These are phyloP conservation scores for Antitype chi DNA, from an alignment of 2,888 invertebrate species.

Conservation along the genomic window DNA sequence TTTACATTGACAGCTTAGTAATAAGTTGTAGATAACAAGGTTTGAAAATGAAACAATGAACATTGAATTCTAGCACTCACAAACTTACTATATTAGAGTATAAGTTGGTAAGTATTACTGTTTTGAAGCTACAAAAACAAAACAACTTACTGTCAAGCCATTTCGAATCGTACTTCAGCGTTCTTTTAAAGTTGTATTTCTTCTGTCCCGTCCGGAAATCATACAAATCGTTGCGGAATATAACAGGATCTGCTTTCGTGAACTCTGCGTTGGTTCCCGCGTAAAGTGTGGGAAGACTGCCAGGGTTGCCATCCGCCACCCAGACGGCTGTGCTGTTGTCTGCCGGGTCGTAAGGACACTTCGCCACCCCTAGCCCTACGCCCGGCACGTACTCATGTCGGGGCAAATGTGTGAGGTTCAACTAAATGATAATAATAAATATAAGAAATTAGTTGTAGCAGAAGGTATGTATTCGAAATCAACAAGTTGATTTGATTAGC, in stretches of 20 bases:
- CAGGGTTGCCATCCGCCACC: slow-evolving; percentile 93
- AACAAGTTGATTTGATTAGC: too few relatives aligned
- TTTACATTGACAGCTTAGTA: slow-evolving; percentile 41
- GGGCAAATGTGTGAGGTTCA: slow-evolving; percentile 90
- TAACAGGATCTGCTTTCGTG: slow-evolving; percentile 93
- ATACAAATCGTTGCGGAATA: slow-evolving; percentile 92
- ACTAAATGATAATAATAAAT: slow-evolving; percentile 72
- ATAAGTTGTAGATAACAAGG: background rate
- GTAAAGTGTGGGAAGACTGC: slow-evolving; percentile 92
- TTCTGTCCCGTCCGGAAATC: slow-evolving; percentile 91
- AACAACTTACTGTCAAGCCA: slow-evolving; percentile 93
- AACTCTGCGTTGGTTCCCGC: slow-evolving; percentile 94
- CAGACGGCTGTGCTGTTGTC: slow-evolving; percentile 94
- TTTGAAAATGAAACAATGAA: slow-evolving; percentile 7
- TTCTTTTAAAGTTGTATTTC: slow-evolving; percentile 92
- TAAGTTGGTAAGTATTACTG: background rate
- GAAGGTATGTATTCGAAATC: too few relatives aligned
- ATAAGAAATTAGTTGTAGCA: slow-evolving; percentile 3
- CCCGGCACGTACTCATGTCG: slow-evolving; percentile 91
- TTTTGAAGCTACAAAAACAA: slow-evolving; percentile 2
- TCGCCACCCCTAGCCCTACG: slow-evolving; percentile 92
- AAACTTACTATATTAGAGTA: background rate
- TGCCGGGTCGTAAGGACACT: slow-evolving; percentile 93
- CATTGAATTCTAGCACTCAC: slow-evolving; percentile 11
- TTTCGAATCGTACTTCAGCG: slow-evolving; percentile 93